Conservation (phyloP, 2,888 invertebrate genomes). For the Sarcophaga subvicina region DNA sequence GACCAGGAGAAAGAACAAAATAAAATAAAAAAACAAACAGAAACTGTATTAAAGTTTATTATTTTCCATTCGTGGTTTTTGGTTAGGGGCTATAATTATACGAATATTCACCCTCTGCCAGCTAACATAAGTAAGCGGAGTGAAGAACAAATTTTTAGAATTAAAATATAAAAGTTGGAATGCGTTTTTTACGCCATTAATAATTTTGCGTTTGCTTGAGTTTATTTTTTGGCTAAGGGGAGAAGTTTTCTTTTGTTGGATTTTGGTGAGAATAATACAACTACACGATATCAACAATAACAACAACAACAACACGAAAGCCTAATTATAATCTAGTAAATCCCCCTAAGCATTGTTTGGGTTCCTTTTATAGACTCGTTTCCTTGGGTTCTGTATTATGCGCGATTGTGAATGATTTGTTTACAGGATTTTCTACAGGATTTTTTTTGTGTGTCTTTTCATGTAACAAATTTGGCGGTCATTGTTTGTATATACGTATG, state of each 20-base stretch:
- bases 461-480: no score
- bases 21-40: no score
- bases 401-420: slow-evolving; percentile 14
- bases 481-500: not conserved
- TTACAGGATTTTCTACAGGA: slow-evolving; percentile 3
- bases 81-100: not conserved
- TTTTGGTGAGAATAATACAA: not conserved
- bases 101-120: slow-evolving; percentile 9
- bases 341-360: slow-evolving; percentile 50
- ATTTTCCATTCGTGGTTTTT: not conserved
- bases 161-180: slow-evolving; percentile 4
- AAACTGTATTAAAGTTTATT: no score
- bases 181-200: slow-evolving; percentile 35
- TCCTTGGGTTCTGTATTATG: slow-evolving; percentile 8
- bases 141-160: not conserved
- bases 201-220: slow-evolving; percentile 28
- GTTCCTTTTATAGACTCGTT: slow-evolving; percentile 6
- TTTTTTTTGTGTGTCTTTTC: not conserved
- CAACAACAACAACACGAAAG: slow-evolving; percentile 33
- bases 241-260: not conserved
- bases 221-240: slow-evolving; percentile 21
- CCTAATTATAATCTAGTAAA: slow-evolving; percentile 62
- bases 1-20: no score
- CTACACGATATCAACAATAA: slow-evolving; percentile 21
- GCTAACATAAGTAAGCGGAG: not conserved